Evolutionary conservation across 2,888 invertebrate genomes (phyloP), one percentile per base, ranked within the genome.

Genomic region (Chrysina gloriosa): DNA sequence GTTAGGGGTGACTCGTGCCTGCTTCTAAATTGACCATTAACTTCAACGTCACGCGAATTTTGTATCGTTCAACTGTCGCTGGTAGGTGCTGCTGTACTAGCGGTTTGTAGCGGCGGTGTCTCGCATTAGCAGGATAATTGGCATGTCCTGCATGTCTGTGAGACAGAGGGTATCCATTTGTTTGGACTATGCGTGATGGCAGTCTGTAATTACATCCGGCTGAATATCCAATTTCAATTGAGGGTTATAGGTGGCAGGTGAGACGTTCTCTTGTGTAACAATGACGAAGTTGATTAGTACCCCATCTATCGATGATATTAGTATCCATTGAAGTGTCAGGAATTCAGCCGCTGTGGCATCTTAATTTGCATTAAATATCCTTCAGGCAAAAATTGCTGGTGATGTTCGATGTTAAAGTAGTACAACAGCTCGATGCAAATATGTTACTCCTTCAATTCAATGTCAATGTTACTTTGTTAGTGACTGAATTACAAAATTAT

Each of bases 181-280:
- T 52, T 52, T 31, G 31, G 31, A 5, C 29, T 52, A 19, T 29
- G 31, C 52, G 31, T 52, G 52, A 52, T 31, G 52, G 31, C 31
- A 16, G 52, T 19, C 16, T 52, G 31, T 52, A 52, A 52, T 52
- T 52, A 52, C 52, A 52, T 52, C 31, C 52, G 52, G 19, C 14
- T 9, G 52, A 52, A 52, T 52, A 52, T 52, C 52, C 52, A 52
- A 52, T 52, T 31, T 52, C 52, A 52, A 52, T 52, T 52, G 25
- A 6, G 27, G 25, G 11, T 52, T 31, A 14, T 16, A 19, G 16
- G 5, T 50, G 50, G 27, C 27, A 50, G 50, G 27, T 50, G 27
- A 50, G 25, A 11, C 27, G 19, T 45, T 45, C 11, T 50, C 27
- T 50, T 27, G 50, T 50, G 27, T 27, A 50, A 50, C 29, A 50